Conservation (phyloP, 2,797 vertebrate genomes). For the Anabacerthia variegaticeps region DNA sequence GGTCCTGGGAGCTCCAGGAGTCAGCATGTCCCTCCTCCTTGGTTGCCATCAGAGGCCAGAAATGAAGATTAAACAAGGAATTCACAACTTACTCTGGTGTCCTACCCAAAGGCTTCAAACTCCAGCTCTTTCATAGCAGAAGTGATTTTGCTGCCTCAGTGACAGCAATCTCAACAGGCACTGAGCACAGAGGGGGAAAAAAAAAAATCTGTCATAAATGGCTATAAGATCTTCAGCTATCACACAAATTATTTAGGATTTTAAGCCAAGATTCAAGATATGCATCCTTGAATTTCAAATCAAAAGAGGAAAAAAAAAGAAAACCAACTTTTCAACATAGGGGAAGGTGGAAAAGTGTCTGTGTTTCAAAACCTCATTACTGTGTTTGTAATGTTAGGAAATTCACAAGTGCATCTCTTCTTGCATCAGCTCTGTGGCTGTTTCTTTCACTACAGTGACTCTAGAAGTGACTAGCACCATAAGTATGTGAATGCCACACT, state of each 20-base stretch:
- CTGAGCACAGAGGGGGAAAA: neutral
- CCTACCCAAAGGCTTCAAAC: conserved; percentile 3
- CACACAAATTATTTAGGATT: neutral
- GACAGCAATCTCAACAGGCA: neutral
- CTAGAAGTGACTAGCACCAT: neutral
- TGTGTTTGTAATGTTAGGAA: neutral
- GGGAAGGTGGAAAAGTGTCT: neutral
- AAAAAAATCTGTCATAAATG: neutral
- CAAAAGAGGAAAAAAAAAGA: neutral
- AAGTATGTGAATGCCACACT: neutral
- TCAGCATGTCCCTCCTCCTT: fast-evolving
- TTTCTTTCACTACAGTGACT: neutral
- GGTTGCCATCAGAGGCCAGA: neutral
- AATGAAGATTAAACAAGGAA: conserved; percentile 2
- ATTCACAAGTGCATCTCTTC: neutral
- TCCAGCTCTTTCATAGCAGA: neutral
- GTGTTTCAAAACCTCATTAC: neutral
- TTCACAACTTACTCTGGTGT: neutral
- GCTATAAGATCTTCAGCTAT: neutral
- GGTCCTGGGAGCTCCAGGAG: neutral
- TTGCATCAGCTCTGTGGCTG: neutral
- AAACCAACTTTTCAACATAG: fast-evolving
- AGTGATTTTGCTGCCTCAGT: neutral
- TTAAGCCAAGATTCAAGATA: neutral
- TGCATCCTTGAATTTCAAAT: neutral